A percentile compares a stretch with the other conserved stretches of the same genome.
These are phyloP conservation scores for Nyctibius bracteatus DNA, from an alignment of 2,113 vertebrate species.

Conservation along the genomic window DNA sequence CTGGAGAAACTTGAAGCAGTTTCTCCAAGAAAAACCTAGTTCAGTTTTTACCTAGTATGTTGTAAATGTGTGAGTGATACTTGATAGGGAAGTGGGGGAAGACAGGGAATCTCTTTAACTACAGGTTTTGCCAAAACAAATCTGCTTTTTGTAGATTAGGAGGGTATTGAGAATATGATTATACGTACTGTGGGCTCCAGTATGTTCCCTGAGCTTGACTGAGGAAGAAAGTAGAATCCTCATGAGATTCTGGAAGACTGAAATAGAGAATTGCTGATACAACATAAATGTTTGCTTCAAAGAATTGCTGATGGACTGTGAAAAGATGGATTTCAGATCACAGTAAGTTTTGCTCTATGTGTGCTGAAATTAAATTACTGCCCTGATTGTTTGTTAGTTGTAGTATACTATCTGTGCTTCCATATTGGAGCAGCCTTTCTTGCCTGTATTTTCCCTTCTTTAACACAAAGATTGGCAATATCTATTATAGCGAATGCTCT, in stretches of 20 bases:
- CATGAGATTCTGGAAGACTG: background rate
- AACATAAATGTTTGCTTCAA: background rate
- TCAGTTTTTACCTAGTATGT: background rate
- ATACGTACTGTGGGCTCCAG: background rate
- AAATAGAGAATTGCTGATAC: background rate
- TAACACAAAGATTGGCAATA: background rate
- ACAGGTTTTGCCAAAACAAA: background rate
- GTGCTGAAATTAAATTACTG: background rate
- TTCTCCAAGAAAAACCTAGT: background rate
- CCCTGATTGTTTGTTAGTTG: accelerated
- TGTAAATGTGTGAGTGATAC: background rate
- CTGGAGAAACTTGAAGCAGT: background rate
- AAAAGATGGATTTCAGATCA: background rate
- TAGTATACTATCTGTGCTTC: background rate
- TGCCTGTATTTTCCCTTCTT: background rate
- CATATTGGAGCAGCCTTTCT: background rate
- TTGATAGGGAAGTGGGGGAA: background rate
- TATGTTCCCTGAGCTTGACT: background rate
- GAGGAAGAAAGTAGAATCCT: conserved; percentile 10
- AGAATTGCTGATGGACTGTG: background rate
- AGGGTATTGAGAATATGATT: background rate
- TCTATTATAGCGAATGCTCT: background rate
- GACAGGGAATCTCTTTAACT: background rate
- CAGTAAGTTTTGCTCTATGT: background rate
- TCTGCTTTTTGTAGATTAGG: conserved; percentile 15